These are phyloP conservation scores for Tautogolabrus adspersus DNA, from an alignment of 2,113 vertebrate species.

Conservation along the genomic window DNA sequence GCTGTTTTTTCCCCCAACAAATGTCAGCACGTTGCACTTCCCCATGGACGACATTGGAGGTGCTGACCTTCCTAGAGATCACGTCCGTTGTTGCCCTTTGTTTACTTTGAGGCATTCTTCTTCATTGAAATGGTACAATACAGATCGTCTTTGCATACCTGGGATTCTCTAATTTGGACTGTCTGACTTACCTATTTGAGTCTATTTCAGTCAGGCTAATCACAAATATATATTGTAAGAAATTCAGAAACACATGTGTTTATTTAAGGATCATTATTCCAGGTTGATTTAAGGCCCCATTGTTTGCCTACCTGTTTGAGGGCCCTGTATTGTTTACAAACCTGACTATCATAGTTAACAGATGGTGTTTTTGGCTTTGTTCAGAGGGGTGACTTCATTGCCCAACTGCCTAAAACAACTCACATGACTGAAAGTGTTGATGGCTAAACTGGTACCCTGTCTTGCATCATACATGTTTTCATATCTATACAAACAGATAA, in stretches of 20 bases:
- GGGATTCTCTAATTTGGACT: background rate
- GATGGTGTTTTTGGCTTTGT: conserved; percentile 7
- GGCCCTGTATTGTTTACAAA: background rate
- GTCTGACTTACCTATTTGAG: background rate
- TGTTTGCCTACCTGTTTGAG: background rate
- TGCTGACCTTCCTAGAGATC: too few relatives aligned
- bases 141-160: background rate
- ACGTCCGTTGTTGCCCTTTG: too few relatives aligned
- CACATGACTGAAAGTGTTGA: background rate
- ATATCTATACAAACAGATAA: too few relatives aligned
- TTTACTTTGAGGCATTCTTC: too few relatives aligned
- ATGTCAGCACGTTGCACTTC: too few relatives aligned
- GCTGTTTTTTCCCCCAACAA: too few relatives aligned
- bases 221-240: background rate
- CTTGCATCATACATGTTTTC: background rate
- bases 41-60: too few relatives aligned
- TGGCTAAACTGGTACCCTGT: background rate
- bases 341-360: background rate
- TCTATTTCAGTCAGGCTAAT: background rate
- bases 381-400: background rate
- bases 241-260: background rate
- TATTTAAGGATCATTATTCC: background rate
- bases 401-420: background rate
- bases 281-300: too few relatives aligned
- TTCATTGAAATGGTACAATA: background rate